Base-by-base conservation (phyloP, 2,113 vertebrate species). In the Marmota flaviventris region DNA sequence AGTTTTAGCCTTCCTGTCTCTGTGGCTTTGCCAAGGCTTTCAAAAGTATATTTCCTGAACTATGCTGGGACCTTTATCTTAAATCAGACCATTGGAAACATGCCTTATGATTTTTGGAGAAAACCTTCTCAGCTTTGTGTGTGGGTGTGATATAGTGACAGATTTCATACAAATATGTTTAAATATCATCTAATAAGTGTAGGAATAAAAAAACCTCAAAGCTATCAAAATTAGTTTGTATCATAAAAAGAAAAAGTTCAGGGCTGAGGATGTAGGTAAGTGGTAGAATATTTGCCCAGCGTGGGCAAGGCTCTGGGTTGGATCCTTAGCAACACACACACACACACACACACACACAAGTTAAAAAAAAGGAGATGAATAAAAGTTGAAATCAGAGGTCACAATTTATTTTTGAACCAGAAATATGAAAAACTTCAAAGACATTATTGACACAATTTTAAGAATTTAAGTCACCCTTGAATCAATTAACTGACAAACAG, bases 391-490 rank as follows among this genome's bases (percentile, higher is more conserved):
- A 82, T 4, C 77, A 93, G 56, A 92, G 37, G 18, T 18, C 58
- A 93, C 4, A 18, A 39, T 85, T 86, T 77, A 85, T 81, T 94
- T 96, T 90, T 53, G 92, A 89, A 58, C 37, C 61, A 29, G 20
- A 75, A 72, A 70, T 56, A 12, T 17, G 75, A 93, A 67, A 81
- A 56, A 92, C 8, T 53, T 94, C 32, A 84, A 51, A 81, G 45
- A 65, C 24, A 2, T 20, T 45, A 39, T 17, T 94, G 81, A 83
- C 45, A 75, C 7, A 61, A 3, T 48, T 39, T 92, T 84, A 89
- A 89, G 81, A 83, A 92, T 51, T 77, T 0, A 29, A 81, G 42
- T 5, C 14, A 6, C 6, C 29, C 45, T 79, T 69, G 37, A 85
- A 88, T 78, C 61, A 83, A 56, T 89, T 32, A 48, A 63, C 39